A percentile compares a stretch with the other conserved stretches of the same genome.
phyloP scores from a whole-genome alignment of 2,797 vertebrate genomes.

The Pseudopleuronectes americanus region DNA sequence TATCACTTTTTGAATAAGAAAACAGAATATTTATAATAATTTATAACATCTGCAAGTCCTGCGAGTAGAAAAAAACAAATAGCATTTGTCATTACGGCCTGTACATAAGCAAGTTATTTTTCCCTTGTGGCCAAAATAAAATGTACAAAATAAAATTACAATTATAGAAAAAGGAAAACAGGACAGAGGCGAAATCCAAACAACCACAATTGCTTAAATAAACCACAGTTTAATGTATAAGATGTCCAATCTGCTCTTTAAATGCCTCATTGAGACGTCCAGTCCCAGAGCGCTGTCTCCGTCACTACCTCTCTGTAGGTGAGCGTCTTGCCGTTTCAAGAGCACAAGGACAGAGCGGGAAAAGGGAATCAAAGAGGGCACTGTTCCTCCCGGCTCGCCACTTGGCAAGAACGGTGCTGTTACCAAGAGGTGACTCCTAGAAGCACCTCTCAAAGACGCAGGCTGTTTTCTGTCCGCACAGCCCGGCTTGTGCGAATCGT shows the following conservation, averaged over 20 bases:
- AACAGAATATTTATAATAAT: conserved; percentile 15
- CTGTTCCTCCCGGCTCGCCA: conserved; percentile 68
- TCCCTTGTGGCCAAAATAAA: conserved; percentile 40
- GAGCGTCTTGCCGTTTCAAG: conserved; percentile 25
- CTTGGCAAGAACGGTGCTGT: conserved; percentile 57
- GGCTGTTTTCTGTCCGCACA: conserved; percentile 3
- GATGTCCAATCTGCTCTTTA: conserved; percentile 24
- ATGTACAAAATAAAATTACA: conserved; percentile 9
- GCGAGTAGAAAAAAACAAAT: conserved; percentile 15
- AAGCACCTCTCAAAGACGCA: conserved; percentile 20
- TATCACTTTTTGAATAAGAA: conserved; percentile 34
- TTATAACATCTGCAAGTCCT: conserved; percentile 27
- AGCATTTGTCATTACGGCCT: conserved; percentile 6
- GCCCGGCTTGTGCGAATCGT: conserved; percentile 8
- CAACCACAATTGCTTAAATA: conserved; percentile 22
- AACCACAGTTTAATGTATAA: conserved; percentile 27
- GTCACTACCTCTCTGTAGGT: conserved; percentile 17
- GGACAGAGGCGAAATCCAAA: conserved; percentile 52
- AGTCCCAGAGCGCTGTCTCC: conserved; percentile 28
- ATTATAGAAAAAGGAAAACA: conserved; percentile 29
- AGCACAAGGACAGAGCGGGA: conserved; percentile 39
- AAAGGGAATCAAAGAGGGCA: conserved; percentile 56
- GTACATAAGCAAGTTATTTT: conserved; percentile 16
- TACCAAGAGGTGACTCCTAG: conserved; percentile 42
- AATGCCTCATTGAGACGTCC: conserved; percentile 40